Evolutionary conservation across 2,113 vertebrate species (phyloP).

Genomic region (Silurus glanis): DNA sequence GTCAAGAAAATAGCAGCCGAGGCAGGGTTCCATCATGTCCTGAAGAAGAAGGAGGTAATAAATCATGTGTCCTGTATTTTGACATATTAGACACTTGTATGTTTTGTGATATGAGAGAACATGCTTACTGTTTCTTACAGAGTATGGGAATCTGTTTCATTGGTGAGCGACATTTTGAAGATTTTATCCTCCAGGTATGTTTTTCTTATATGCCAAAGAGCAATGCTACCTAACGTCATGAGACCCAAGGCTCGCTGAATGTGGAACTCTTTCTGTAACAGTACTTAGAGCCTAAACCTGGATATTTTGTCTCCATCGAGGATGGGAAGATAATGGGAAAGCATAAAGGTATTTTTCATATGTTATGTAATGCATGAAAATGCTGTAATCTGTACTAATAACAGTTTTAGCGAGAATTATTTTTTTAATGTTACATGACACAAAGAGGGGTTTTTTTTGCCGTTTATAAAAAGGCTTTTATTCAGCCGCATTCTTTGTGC

Average conservation of each 20-base stretch:
- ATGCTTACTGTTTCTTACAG: constrained; percentile 65
- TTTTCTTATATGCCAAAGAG: neutral
- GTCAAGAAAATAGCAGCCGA: constrained; percentile 92
- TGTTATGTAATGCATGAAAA: neutral
- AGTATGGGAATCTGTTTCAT: constrained; percentile 98
- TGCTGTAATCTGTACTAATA: neutral
- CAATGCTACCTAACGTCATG: neutral
- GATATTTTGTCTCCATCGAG: constrained; percentile 89
- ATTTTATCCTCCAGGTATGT: constrained; percentile 89
- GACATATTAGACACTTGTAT: neutral
- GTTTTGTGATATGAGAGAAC: neutral
- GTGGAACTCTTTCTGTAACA: constrained; percentile 54
- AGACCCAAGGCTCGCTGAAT: neutral
- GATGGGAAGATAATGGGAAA: constrained; percentile 83
- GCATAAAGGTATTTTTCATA: constrained; percentile 77
- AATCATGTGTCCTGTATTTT: neutral
- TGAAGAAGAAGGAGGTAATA: constrained; percentile 91
- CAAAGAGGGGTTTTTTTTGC: neutral
- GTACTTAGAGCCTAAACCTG: constrained; percentile 90
- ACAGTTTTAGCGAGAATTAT: neutral
- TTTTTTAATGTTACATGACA: neutral
- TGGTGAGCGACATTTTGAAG: constrained; percentile 89
- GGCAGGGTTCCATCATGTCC: constrained; percentile 84
- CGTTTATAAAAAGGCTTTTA: neutral
- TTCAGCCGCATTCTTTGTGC: neutral